Percentiles rank a stretch among this genome's conserved stretches.
Evolutionary conservation across 2,888 invertebrate species (phyloP).

Genomic region (Nephrocerus scutellatus): DNA sequence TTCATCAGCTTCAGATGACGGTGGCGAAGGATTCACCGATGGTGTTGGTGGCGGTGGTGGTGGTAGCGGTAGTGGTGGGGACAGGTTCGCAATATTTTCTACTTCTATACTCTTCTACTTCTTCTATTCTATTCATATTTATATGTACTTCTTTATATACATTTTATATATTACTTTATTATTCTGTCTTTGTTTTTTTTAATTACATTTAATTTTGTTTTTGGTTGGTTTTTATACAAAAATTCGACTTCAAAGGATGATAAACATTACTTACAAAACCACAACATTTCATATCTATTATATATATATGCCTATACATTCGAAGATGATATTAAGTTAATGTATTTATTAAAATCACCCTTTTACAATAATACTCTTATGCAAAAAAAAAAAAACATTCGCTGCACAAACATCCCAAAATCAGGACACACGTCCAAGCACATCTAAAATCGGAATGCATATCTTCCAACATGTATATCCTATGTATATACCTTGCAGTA

Average conservation of each 20-base stretch:
- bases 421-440: no score
- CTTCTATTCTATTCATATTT: slow-evolving; percentile 18
- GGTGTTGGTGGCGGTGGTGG: slow-evolving; percentile 31
- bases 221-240: slow-evolving; percentile 8
- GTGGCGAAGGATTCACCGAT: slow-evolving; percentile 75
- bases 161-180: slow-evolving; percentile 17
- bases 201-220: slow-evolving; percentile 7
- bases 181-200: slow-evolving; percentile 24
- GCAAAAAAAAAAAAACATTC: no score
- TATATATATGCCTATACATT: slow-evolving; percentile 29
- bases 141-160: slow-evolving; percentile 19
- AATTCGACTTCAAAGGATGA: slow-evolving; percentile 24
- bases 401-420: no score
- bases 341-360: no score
- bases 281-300: slow-evolving; percentile 10
- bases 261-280: slow-evolving; percentile 31
- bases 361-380: no score
- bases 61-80: slow-evolving; percentile 50
- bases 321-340: not conserved
- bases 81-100: slow-evolving; percentile 59
- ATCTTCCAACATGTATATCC: no score
- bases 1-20: slow-evolving; percentile 90
- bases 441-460: no score
- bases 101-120: slow-evolving; percentile 14
- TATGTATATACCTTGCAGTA: no score